A percentile compares a stretch with the other conserved stretches of the same genome.
Conservation (phyloP, 1,140 invertebrate genomes). For the Harpegnathos saltator region DNA sequence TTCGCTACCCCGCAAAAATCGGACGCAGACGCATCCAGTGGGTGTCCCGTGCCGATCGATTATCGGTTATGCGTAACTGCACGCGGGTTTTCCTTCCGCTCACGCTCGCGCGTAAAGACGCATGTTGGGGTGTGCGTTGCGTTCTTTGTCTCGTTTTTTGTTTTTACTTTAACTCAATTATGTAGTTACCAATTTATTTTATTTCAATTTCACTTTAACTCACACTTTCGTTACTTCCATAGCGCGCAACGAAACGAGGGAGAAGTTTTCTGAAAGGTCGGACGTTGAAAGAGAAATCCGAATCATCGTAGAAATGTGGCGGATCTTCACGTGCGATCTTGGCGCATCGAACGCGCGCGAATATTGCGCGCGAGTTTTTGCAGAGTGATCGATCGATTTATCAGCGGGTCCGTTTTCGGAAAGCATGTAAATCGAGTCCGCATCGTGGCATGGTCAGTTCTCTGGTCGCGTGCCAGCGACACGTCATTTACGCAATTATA, state of each 20-base stretch:
- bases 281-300: no score
- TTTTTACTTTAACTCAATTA: no score
- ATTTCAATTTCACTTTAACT: no score
- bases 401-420: conserved; percentile 7
- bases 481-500: conserved; percentile 9
- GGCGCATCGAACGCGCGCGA: no score
- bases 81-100: background rate
- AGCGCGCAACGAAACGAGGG: no score
- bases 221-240: no score
- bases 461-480: conserved; percentile 40
- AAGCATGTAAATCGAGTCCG: background rate
- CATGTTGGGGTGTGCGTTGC: background rate
- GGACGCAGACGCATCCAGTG: background rate
- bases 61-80: background rate
- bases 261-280: no score
- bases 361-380: no score
- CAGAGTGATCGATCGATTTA: background rate
- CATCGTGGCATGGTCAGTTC: conserved; percentile 9
- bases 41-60: background rate
- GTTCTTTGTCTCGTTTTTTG: no score
- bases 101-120: background rate
- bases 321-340: no score
- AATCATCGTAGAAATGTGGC: no score
- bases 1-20: conserved; percentile 3
- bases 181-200: no score